These are phyloP conservation scores for Paedocypris micromegethes DNA, from an alignment of 2,797 vertebrate species.

Conservation along the genomic window DNA sequence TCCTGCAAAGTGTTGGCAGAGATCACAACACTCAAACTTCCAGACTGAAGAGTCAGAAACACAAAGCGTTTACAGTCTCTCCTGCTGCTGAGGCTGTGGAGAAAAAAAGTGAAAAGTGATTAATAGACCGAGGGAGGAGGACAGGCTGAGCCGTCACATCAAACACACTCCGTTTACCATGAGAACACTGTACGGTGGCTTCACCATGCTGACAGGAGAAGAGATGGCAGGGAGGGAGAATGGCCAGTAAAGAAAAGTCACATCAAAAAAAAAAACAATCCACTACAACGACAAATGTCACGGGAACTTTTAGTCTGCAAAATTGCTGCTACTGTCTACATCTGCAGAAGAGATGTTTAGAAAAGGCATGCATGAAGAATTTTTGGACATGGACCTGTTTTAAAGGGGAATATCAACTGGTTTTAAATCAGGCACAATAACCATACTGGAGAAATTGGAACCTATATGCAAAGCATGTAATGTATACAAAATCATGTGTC, in stretches of 20 bases:
- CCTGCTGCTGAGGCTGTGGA: slow-evolving; percentile 71
- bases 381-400: slow-evolving; percentile 84
- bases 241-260: slow-evolving; percentile 68
- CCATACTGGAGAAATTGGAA: slow-evolving; percentile 2
- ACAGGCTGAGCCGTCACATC: slow-evolving; percentile 47
- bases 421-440: neutral
- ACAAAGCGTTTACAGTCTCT: slow-evolving; percentile 66
- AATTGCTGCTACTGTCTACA: slow-evolving; percentile 69
- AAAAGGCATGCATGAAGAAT: slow-evolving; percentile 85
- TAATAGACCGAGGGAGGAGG: slow-evolving; percentile 65
- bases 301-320: slow-evolving; percentile 72
- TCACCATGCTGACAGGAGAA: slow-evolving; percentile 80
- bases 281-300: slow-evolving; percentile 83
- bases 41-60: slow-evolving; percentile 57
- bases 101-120: slow-evolving; percentile 73
- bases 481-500: too few species aligned
- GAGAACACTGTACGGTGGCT: slow-evolving; percentile 78
- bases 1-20: slow-evolving; percentile 34
- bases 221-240: slow-evolving; percentile 73
- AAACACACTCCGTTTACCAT: slow-evolving; percentile 72
- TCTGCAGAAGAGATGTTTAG: slow-evolving; percentile 73
- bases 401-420: slow-evolving; percentile 81
- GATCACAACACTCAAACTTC: slow-evolving; percentile 47
- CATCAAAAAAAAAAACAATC: slow-evolving; percentile 71
- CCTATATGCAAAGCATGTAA: neutral